Percentiles rank a stretch among this genome's conserved stretches.
Evolutionary conservation across 2,797 vertebrate genomes (phyloP).

Genomic region (Zenarchopterus dispar): DNA sequence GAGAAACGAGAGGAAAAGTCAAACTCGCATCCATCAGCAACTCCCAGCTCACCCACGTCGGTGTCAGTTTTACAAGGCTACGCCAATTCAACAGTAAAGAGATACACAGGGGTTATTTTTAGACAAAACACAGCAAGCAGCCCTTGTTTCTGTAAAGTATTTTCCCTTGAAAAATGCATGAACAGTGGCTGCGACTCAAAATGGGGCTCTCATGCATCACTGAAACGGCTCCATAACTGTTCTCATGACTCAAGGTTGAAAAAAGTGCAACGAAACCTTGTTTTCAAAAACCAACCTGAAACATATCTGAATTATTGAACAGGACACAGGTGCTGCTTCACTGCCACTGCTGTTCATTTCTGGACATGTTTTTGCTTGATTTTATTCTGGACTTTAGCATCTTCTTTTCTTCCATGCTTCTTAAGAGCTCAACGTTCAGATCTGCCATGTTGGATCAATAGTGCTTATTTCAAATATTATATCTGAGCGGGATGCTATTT

Average conservation of each 20-base stretch:
- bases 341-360: constrained; percentile 11
- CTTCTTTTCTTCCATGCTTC: not conserved
- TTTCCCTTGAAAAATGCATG: constrained; percentile 81
- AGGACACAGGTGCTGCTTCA: constrained; percentile 58
- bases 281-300: constrained; percentile 69
- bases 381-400: not conserved
- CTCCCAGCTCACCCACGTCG: constrained; percentile 68
- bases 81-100: constrained; percentile 54
- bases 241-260: constrained; percentile 75
- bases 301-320: constrained; percentile 71
- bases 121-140: constrained; percentile 63
- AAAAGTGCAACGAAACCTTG: constrained; percentile 76
- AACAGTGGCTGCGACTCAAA: constrained; percentile 56
- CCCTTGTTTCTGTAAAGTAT: constrained; percentile 68
- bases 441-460: no score
- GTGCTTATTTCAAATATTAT: no score
- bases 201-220: constrained; percentile 73
- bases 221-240: constrained; percentile 73
- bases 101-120: constrained; percentile 76
- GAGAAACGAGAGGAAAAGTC: constrained; percentile 41
- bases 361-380: not conserved
- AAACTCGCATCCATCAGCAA: constrained; percentile 24
- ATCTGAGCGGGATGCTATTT: no score
- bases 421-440: no score
- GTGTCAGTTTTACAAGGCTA: constrained; percentile 31